A percentile compares a stretch with the other conserved stretches of the same genome.
Evolutionary conservation across 2,113 vertebrate species (phyloP).

Genomic region (Spheniscus mendiculus): DNA sequence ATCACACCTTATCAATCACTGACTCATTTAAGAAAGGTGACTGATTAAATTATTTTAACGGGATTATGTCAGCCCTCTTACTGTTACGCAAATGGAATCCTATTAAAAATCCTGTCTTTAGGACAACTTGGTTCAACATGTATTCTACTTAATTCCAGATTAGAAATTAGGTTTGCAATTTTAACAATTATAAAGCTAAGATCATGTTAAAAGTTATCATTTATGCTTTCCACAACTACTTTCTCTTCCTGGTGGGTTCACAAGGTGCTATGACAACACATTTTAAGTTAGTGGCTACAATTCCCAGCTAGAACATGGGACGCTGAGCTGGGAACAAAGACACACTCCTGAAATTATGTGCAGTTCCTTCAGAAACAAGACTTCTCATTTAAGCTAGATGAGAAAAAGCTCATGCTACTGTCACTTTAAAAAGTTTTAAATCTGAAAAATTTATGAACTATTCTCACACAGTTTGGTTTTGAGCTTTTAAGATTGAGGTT

Average conservation of each 20-base stretch:
- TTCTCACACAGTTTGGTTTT: not conserved
- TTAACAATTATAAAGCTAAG: not conserved
- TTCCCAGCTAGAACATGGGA: not conserved
- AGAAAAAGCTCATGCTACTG: not conserved
- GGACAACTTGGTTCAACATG: not conserved
- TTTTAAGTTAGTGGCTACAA: not conserved
- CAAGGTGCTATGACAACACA: not conserved
- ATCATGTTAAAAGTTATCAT: not conserved
- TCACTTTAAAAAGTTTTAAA: not conserved
- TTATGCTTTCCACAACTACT: not conserved
- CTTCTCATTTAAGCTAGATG: rapidly evolving
- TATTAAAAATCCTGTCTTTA: not conserved
- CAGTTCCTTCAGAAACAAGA: not conserved
- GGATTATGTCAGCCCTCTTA: not conserved
- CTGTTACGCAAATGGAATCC: not conserved
- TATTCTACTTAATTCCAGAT: not conserved
- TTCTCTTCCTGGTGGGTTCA: not conserved
- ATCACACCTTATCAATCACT: not conserved
- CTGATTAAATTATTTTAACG: not conserved
- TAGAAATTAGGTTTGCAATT: not conserved
- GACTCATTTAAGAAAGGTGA: not conserved
- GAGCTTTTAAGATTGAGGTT: not conserved
- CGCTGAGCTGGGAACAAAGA: not conserved
- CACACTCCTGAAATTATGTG: rapidly evolving
- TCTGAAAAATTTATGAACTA: not conserved